Evolutionary conservation across 1,140 invertebrate species (phyloP), one percentile per base, ranked within the genome.

Genomic region (Elymnias hypermnestra): DNA sequence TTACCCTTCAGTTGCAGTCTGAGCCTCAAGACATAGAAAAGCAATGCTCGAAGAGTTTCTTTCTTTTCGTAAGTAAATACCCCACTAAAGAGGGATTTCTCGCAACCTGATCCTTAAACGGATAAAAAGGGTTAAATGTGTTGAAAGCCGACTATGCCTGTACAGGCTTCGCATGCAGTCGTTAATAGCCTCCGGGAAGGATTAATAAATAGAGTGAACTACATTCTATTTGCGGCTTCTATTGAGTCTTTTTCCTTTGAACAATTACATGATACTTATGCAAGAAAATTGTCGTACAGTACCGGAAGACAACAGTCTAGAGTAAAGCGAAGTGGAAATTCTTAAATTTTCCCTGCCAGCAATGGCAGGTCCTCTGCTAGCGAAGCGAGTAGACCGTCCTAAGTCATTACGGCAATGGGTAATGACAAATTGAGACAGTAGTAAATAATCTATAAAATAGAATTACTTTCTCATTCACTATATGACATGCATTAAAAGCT

Each of bases 101-200:
- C 44, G 51, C 45, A 48, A 53, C 37, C 23, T 33, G 51, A 53
- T 53, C 39, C 45, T 39, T 48, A 53, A 53, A 39, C 45, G 44
- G 51, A 53, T 53, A 40, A 36, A 42, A 44, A 43, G 52, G 52
- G 52, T 54, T 54, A 54, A 48, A 54, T 35, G 50, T 53, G 43
- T 25, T 46, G 29, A 48, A 53, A 53, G 39, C 52, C 31, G 31
- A 33, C 45, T 54, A 54, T 49, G 52, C 52, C 25, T 10, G 19
- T 23, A 23, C 41, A 39, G 52, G 52, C 52, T 54, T 54, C 52
- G 45, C 42, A 35, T 48, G 22, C 45, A 54, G 52, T 43, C 19
- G n/a, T 36, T 43, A 43, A 38, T 8, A 38, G 40, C 28, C 40
- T 39, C 21, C 26, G n/a, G n/a, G 18, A 42, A 12, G 47, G 39